These are phyloP conservation scores for Hybognathus amarus DNA, from an alignment of 2,797 vertebrate genomes.

Conservation along the genomic window DNA sequence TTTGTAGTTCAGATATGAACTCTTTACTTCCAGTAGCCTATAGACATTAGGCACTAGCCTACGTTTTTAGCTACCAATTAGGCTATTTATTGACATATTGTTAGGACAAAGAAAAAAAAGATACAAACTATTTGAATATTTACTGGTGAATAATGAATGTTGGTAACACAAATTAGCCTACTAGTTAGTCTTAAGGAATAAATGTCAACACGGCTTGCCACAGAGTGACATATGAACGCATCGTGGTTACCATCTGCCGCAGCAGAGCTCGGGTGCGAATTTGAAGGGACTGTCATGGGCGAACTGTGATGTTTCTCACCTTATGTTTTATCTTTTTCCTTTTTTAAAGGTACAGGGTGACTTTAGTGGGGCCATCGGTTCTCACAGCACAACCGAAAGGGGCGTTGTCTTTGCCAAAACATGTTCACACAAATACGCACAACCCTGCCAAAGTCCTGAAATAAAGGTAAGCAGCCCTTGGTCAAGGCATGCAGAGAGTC, in stretches of 20 bases:
- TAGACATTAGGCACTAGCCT: not conserved
- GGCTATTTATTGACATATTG: not conserved
- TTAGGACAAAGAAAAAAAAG: not conserved
- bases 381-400: conserved; percentile 47
- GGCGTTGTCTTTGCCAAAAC: conserved; percentile 57
- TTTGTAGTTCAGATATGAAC: not conserved
- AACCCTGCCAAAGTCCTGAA: conserved; percentile 50
- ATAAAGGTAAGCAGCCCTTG: conserved; percentile 40
- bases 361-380: conserved; percentile 31
- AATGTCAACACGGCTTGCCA: conserved; percentile 24
- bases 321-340: conserved; percentile 39
- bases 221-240: conserved; percentile 6
- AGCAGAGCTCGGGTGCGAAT: conserved; percentile 42
- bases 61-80: not conserved
- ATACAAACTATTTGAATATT: not conserved
- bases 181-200: not conserved
- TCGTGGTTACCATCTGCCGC: conserved; percentile 50
- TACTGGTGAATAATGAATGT: not conserved
- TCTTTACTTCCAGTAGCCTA: not conserved
- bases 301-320: conserved; percentile 26
- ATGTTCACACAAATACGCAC: conserved; percentile 45
- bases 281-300: conserved; percentile 20
- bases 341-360: conserved; percentile 58
- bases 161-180: not conserved
- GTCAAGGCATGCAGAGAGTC: conserved; percentile 51